Percentiles rank a stretch among this genome's conserved stretches.
Conservation (phyloP, 1,140 invertebrate genomes). For the Magallana gigas region DNA sequence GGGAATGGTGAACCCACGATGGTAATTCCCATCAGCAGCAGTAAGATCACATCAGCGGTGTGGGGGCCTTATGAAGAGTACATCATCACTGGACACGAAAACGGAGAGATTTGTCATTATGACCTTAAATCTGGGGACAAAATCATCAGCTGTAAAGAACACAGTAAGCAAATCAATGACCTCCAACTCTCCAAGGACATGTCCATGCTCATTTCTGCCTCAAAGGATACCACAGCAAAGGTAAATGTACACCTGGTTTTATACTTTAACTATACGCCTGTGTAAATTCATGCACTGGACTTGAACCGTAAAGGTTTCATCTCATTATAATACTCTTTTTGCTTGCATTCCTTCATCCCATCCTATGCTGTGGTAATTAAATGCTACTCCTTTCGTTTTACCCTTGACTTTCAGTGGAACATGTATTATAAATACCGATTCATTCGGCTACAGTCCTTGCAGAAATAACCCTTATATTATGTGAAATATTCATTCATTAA, state of each 20-base stretch:
- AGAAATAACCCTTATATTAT: too few relatives aligned
- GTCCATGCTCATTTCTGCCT: constrained; percentile 97
- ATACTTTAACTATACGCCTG: background rate
- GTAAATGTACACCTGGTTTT: constrained; percentile 63
- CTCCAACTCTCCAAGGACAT: constrained; percentile 96
- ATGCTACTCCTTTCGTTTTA: too few relatives aligned
- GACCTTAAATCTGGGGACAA: constrained; percentile 92
- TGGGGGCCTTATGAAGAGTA: constrained; percentile 96
- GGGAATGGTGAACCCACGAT: constrained; percentile 72
- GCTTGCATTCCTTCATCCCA: too few relatives aligned
- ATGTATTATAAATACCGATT: too few relatives aligned
- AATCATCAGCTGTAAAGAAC: constrained; percentile 85
- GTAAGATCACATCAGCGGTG: constrained; percentile 93
- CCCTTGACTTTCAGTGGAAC: too few relatives aligned
- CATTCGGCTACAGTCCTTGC: too few relatives aligned
- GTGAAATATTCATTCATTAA: too few relatives aligned
- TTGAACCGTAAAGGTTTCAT: too few relatives aligned
- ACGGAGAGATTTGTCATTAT: constrained; percentile 94
- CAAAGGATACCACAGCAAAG: constrained; percentile 96
- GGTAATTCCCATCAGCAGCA: constrained; percentile 71
- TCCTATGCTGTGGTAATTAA: too few relatives aligned
- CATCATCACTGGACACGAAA: constrained; percentile 96
- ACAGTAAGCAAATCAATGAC: constrained; percentile 94
- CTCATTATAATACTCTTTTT: too few relatives aligned
- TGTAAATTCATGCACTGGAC: too few relatives aligned